Percentiles rank a stretch among this genome's conserved stretches.
Evolutionary conservation across 2,113 vertebrate species (phyloP).

Genomic region (Gnathonemus echidnorhynchus): DNA sequence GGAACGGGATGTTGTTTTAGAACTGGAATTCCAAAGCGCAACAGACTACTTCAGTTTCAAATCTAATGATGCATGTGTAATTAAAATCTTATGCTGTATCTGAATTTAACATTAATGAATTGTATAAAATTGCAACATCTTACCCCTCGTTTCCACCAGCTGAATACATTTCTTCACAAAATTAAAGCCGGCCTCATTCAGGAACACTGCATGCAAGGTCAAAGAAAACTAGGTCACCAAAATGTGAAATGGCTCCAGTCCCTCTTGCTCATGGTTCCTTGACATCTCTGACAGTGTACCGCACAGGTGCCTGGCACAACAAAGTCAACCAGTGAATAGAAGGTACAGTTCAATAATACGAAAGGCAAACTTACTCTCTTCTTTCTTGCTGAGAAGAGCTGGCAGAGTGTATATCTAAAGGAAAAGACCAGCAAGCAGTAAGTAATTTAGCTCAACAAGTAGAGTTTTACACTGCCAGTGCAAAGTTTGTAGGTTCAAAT

Average conservation of each 20-base stretch:
- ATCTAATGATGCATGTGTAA: neutral
- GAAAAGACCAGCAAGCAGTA: neutral
- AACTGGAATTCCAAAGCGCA: neutral
- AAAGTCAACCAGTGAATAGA: neutral
- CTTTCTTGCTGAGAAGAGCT: constrained; percentile 93
- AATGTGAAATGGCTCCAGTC: neutral
- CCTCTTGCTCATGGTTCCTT: neutral
- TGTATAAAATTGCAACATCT: neutral
- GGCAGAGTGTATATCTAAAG: constrained; percentile 89
- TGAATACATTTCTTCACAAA: constrained; percentile 89
- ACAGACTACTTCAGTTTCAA: neutral
- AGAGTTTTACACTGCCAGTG: neutral
- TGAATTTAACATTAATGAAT: neutral
- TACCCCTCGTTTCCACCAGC: constrained; percentile 83
- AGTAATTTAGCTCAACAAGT: neutral
- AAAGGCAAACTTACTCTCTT: constrained; percentile 79
- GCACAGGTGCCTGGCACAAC: neutral
- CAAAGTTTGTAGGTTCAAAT: neutral
- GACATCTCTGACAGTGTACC: neutral
- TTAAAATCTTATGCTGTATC: neutral
- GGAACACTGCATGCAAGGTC: constrained; percentile 69
- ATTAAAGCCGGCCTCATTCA: constrained; percentile 89
- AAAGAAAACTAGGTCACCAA: neutral
- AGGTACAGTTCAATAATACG: neutral
- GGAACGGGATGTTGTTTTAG: neutral